phyloP scores from a whole-genome alignment of 2,797 vertebrate genomes.

The Hyperoplus lanceolatus region DNA sequence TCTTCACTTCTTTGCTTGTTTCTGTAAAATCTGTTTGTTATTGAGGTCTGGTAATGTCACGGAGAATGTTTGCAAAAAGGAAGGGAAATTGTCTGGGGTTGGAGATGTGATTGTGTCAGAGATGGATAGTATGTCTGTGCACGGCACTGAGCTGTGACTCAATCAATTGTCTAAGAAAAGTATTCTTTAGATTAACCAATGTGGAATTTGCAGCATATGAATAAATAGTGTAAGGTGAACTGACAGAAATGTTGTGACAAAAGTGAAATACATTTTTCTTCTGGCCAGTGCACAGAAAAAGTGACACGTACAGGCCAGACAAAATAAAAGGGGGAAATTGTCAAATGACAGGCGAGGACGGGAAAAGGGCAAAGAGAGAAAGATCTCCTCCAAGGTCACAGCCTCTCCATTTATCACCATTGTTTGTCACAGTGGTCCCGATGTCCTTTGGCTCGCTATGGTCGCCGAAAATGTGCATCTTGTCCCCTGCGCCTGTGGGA shows the following conservation, averaged over 20 bases:
- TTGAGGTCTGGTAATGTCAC: slow-evolving; percentile 40
- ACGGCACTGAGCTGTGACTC: neutral
- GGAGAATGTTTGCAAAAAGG: slow-evolving; percentile 4
- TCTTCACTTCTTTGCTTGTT: slow-evolving; percentile 17
- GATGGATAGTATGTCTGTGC: slow-evolving; percentile 1
- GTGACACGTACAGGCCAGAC: neutral
- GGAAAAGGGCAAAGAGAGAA: slow-evolving; percentile 31
- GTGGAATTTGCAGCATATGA: slow-evolving; percentile 9
- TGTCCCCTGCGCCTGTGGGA: slow-evolving; percentile 40
- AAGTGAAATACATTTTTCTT: slow-evolving; percentile 16
- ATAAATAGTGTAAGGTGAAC: slow-evolving; percentile 15
- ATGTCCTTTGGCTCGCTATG: slow-evolving; percentile 17
- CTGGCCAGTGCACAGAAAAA: slow-evolving; percentile 26
- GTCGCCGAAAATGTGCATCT: slow-evolving; percentile 42
- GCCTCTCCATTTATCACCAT: slow-evolving; percentile 57
- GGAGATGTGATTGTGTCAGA: slow-evolving; percentile 22
- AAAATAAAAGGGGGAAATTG: slow-evolving; percentile 19
- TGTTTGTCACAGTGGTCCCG: slow-evolving; percentile 43
- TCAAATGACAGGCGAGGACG: slow-evolving; percentile 20
- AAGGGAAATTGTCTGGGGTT: neutral
- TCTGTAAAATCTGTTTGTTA: slow-evolving; percentile 8
- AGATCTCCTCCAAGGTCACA: slow-evolving; percentile 57
- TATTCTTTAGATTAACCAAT: slow-evolving; percentile 16
- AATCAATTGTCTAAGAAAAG: neutral
- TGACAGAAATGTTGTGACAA: slow-evolving; percentile 11